Base-by-base conservation (phyloP, 2,797 vertebrate species). In the Mormyrus proboscirostris region DNA sequence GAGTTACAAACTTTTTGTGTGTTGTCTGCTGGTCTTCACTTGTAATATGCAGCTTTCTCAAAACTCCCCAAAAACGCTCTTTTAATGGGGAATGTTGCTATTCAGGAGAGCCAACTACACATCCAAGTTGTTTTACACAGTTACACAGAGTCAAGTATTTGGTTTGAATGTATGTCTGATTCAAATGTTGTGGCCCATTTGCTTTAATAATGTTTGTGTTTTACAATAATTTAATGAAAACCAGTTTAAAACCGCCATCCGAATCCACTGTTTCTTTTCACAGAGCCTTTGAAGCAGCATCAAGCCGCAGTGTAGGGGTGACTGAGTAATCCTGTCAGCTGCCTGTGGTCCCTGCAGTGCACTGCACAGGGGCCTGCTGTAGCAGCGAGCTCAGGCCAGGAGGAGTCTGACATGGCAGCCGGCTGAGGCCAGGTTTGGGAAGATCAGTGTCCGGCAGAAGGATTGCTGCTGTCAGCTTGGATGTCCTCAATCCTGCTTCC, bases 241-340 rank as follows among this genome's bases (percentile, higher is more conserved):
- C 10, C 25, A 5, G 12, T 87, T 82, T 38, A 86, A 38, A 69
- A 53, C 62, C 57, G 33, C 10, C 38, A 44, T 88, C 29, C 22
- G 9, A 88, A 33, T n/a, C 57, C 16, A n/a, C 90, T 92, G 16
- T 91, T 88, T 47, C 89, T 44, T 90, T 84, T 92, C 84, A 38
- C 90, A 92, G 91, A 91, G 73, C 86, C 55, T 86, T 87, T 89
- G 33, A 89, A 90, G 19, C 84, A 86, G 29, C 55, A 7, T 62
- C 53, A 51, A 22, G 38, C 19, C 19, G 19, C 57, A 16, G 55
- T 33, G 14, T 53, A 47, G n/a, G 8, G 86, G 22, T 49, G 25
- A 41, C 12, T 55, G 51, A 87, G 29, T 73, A 33, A 57, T 62
- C 49, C 38, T 73, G 33, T 29, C 10, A 10, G 38, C 53, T 47